phyloP scores from a whole-genome alignment of 2,888 invertebrate species.

The Campoletis raptor region DNA sequence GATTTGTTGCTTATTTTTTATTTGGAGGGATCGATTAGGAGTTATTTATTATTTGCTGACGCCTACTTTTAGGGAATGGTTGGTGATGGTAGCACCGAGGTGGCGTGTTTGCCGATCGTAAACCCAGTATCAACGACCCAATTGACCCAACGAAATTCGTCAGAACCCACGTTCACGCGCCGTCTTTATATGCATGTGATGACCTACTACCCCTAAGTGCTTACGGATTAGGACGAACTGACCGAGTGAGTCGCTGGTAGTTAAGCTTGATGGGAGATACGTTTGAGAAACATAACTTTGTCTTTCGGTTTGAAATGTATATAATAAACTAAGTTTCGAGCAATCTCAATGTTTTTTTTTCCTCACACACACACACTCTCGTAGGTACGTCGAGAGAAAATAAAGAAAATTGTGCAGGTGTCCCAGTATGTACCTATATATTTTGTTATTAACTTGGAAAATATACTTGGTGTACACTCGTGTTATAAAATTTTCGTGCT shows the following conservation, averaged over 20 bases:
- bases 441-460: too few relatives aligned
- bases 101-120: conserved; percentile 32
- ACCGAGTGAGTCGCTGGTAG: background rate
- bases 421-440: background rate
- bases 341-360: too few relatives aligned
- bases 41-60: background rate
- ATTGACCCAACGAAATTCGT: conserved; percentile 45
- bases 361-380: too few relatives aligned
- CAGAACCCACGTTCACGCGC: background rate
- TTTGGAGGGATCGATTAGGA: background rate
- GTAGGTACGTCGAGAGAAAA: background rate
- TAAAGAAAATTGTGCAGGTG: background rate
- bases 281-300: background rate
- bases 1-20: background rate
- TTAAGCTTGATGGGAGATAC: background rate
- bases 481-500: background rate
- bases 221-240: conserved; percentile 8
- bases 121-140: conserved; percentile 8
- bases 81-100: background rate
- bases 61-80: background rate
- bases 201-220: conserved; percentile 24
- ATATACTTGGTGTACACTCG: background rate
- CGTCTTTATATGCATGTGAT: background rate
- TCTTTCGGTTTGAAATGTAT: background rate
- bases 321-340: background rate